Conservation (phyloP, 2,888 invertebrate species). For the Macrophya annulata region DNA sequence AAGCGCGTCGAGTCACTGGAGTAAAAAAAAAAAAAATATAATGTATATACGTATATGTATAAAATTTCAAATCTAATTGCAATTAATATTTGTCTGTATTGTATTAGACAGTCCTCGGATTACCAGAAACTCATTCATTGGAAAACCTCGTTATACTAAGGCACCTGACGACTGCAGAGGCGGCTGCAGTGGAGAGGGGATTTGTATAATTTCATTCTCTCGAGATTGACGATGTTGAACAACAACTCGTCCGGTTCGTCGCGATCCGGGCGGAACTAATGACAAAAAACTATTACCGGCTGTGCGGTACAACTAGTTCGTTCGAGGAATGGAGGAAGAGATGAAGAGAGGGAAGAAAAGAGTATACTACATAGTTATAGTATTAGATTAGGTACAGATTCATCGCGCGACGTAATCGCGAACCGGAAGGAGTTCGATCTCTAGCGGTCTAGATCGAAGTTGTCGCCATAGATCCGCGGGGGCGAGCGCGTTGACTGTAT, state of each 20-base stretch:
- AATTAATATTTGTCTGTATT: conserved; percentile 2
- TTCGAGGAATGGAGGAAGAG: no score
- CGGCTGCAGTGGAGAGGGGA: background rate
- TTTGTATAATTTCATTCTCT: conserved; percentile 67
- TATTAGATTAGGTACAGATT: background rate
- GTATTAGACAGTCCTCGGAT: background rate
- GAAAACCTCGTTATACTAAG: conserved; percentile 71
- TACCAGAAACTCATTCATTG: conserved; percentile 64
- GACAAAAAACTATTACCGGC: conserved; percentile 59
- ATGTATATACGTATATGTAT: background rate
- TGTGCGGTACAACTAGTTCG: conserved; percentile 12
- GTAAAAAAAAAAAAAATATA: background rate
- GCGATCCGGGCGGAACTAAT: conserved; percentile 73
- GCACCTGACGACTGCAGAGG: conserved; percentile 67
- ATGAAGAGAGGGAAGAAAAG: no score
- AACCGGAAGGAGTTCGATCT: conserved; percentile 37
- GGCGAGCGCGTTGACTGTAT: background rate
- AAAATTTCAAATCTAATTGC: background rate
- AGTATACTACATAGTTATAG: background rate
- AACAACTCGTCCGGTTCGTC: conserved; percentile 57
- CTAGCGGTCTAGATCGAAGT: background rate
- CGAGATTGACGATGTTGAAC: conserved; percentile 22
- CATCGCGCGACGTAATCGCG: background rate
- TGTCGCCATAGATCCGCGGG: background rate
- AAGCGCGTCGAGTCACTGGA: background rate